phyloP scores from a whole-genome alignment of 1,140 invertebrate species.

The Semibalanus balanoides region DNA sequence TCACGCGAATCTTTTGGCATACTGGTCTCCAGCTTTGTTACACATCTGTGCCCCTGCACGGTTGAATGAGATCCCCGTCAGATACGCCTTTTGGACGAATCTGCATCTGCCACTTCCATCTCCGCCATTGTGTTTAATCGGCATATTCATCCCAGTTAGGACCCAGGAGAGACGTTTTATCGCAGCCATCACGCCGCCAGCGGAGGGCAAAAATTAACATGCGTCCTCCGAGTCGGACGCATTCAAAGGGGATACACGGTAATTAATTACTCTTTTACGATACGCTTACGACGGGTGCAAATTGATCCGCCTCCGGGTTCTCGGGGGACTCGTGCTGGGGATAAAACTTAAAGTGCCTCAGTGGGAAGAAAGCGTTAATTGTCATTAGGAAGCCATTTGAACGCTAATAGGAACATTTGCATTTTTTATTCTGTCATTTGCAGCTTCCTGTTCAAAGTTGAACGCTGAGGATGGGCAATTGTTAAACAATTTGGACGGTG shows the following conservation, averaged over 20 bases:
- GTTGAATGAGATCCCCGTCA: background rate
- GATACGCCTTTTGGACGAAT: background rate
- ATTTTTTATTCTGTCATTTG: background rate
- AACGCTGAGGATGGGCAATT: background rate
- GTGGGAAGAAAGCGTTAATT: background rate
- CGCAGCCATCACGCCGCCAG: background rate
- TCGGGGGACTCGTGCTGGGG: background rate
- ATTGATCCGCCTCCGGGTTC: background rate
- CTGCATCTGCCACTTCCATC: background rate
- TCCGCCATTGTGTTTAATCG: background rate
- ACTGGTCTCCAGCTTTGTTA: background rate
- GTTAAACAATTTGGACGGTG: background rate
- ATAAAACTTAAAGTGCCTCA: background rate
- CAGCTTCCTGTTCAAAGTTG: background rate
- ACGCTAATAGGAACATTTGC: background rate
- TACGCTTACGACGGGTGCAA: constrained; percentile 1
- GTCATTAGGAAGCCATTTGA: background rate
- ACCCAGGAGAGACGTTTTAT: background rate
- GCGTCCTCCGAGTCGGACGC: background rate
- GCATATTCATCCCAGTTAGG: background rate
- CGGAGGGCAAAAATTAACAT: constrained; percentile 2
- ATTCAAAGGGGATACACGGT: background rate
- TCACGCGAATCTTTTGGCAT: background rate
- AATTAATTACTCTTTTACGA: constrained; percentile 3
- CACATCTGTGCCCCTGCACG: background rate